Evolutionary conservation across 2,113 vertebrate species (phyloP), one percentile per base, ranked within the genome.

Genomic region (Gambusia affinis): DNA sequence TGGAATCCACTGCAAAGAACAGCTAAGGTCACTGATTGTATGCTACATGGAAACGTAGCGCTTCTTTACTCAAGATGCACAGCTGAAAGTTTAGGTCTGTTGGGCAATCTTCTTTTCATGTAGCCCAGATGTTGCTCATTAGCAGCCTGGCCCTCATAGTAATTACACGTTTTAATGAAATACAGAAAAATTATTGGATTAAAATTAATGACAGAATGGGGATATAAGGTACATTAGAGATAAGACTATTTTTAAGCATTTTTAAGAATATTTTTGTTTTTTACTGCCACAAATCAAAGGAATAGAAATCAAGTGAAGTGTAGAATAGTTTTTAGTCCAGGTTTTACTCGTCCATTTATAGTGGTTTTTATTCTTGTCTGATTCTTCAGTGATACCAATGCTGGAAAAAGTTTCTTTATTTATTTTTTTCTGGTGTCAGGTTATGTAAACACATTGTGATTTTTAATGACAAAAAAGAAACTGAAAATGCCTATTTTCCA

Each of bases 401-500:
- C 33, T 35, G 8, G 10, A 37, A 37, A 37, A 37, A 11, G 35
- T 27, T 27, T 27, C 27, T 1, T 27, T 27, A 27, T 27, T 27
- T 14, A 14, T 42, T 82, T 69, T 77, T 80, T 88, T 80, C 47
- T 76, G 1, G 70, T 87, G 81, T 92, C 78, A 81, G 80, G 57
- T 85, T 71, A 82, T 67, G 60, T 84, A 88, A 85, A 15, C 44
- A 85, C 75, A 35, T 35, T 35, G 77, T 89, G 78, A 88, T 87
- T 89, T 88, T 75, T 86, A 78, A 88, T 79, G 65, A 76, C 72
- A 76, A 77, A 79, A 67, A 86, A 69, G 75, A 30, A 28, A 24
- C 37, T 85, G 63, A 70, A 73, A 87, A 85, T 75, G 66, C 76
- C 76, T 79, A 69, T 89, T 90, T 89, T 88, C 67, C 87, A 87